Evolutionary conservation across 2,888 invertebrate genomes (phyloP).

Genomic region (Eilema sororculum): DNA sequence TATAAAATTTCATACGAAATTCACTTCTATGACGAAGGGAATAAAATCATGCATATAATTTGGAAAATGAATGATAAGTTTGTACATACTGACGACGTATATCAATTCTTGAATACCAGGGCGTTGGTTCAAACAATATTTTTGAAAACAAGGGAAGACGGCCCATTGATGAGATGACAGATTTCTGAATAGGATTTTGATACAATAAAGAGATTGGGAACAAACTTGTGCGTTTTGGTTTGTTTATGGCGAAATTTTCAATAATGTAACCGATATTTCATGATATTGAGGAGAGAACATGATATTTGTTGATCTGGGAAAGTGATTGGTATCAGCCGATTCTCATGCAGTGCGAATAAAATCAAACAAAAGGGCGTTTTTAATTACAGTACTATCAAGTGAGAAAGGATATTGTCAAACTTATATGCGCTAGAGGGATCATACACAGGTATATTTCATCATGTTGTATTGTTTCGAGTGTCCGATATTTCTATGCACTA

Average conservation of each 20-base stretch:
- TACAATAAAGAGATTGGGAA: slow-evolving; percentile 33
- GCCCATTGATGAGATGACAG: slow-evolving; percentile 59
- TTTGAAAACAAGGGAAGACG: slow-evolving; percentile 47
- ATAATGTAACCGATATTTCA: slow-evolving; percentile 22
- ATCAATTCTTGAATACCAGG: slow-evolving; percentile 42
- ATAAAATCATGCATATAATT: slow-evolving; percentile 16
- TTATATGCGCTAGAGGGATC: not conserved
- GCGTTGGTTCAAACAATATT: slow-evolving; percentile 52
- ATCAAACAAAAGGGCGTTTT: not conserved
- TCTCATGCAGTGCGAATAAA: not conserved
- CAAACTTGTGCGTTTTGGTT: slow-evolving; percentile 21
- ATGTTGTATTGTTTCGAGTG: too few species aligned
- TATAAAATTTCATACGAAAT: slow-evolving; percentile 16
- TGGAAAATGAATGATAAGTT: slow-evolving; percentile 17
- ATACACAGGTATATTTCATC: too few species aligned
- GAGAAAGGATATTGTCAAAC: not conserved
- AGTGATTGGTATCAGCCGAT: not conserved
- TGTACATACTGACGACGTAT: slow-evolving; percentile 26
- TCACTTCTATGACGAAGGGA: slow-evolving; percentile 14
- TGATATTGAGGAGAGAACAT: not conserved
- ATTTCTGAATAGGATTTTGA: slow-evolving; percentile 47
- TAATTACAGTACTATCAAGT: not conserved
- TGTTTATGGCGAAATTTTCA: slow-evolving; percentile 33
- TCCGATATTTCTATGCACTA: not conserved
- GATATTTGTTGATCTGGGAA: not conserved